Evolutionary conservation across 2,113 vertebrate genomes (phyloP).

Genomic region (Leptocoma aspasia): DNA sequence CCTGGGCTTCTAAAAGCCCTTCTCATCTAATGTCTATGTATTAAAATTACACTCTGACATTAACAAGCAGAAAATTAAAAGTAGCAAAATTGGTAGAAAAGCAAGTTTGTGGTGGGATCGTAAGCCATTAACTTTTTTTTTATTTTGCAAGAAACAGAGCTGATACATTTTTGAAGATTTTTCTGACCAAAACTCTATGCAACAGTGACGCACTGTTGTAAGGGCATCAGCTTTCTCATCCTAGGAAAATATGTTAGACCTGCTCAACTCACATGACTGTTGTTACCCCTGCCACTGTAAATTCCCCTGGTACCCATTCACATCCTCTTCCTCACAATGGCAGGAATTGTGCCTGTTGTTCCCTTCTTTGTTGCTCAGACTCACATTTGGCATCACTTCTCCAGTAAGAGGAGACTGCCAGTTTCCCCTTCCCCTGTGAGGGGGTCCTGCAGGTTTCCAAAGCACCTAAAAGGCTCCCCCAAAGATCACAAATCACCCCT

Average conservation of each 20-base stretch:
- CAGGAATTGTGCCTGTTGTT: neutral
- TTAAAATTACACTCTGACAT: neutral
- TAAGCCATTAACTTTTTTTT: neutral
- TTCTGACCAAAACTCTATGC: neutral
- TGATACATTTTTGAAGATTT: neutral
- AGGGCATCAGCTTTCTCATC: neutral
- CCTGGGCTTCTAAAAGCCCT: neutral
- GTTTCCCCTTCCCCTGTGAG: neutral
- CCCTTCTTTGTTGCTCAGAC: neutral
- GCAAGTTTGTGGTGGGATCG: neutral
- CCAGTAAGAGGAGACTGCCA: neutral
- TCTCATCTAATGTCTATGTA: neutral
- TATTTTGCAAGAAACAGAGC: neutral
- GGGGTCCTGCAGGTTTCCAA: neutral
- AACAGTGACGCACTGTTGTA: neutral
- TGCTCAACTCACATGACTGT: neutral
- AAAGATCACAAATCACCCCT: neutral
- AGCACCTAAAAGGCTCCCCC: neutral
- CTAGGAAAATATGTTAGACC: neutral
- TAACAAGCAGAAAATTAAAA: neutral
- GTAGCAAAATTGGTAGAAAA: neutral
- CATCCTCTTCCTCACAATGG: neutral
- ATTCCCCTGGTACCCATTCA: neutral
- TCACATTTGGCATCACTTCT: neutral
- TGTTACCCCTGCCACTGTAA: neutral